Base-by-base conservation (phyloP, 1,140 invertebrate genomes). In the Proales similis region DNA sequence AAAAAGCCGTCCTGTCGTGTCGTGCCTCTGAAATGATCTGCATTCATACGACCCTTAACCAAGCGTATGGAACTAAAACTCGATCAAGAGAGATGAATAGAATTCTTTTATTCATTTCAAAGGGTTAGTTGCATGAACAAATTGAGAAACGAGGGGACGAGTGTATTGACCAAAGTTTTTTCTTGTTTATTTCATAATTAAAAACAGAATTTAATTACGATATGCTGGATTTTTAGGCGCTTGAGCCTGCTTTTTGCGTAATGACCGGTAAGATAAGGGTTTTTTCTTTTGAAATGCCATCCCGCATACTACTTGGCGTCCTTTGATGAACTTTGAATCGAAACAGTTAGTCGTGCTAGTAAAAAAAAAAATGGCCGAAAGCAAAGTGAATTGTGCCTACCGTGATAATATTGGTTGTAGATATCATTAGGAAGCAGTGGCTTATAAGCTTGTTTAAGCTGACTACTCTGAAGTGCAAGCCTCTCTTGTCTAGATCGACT, bases 241-340 rank as follows among this genome's bases (percentile, higher is more conserved):
- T 42, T 42, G 45, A 57, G 20, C 51, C 22, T 42, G 51, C 14
- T 57, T 57, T 57, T 26, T 57, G 51, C 14, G 36, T 57, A 14
- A 57, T 57, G 2, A 57, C 51, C 45, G 51, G 51, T 42, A 57
- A 26, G 0, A 57, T 36, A 42, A 57, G 39, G 12, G 51, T 43
- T 3, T 42, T 39, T 14, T 57, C 51, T 42, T 57, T 57, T 20
- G 36, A 11, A 26, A 42, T 5, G 17, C 19, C 36, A 1, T 57
- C 36, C 14, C 45, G 27, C 3, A 42, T 19, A 17, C 26, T 6
- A 26, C 14, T 36, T 9, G 26, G 12, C n/a, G 45, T 43, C 20
- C 32, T 57, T 14, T 36, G 27, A 17, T 57, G 19, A 26, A 11
- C 48, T 53, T 20, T 39, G 42, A 51, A 4, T n/a, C n/a, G n/a